These are phyloP conservation scores for Chloromyia formosa DNA, from an alignment of 2,888 invertebrate species.

Conservation along the genomic window DNA sequence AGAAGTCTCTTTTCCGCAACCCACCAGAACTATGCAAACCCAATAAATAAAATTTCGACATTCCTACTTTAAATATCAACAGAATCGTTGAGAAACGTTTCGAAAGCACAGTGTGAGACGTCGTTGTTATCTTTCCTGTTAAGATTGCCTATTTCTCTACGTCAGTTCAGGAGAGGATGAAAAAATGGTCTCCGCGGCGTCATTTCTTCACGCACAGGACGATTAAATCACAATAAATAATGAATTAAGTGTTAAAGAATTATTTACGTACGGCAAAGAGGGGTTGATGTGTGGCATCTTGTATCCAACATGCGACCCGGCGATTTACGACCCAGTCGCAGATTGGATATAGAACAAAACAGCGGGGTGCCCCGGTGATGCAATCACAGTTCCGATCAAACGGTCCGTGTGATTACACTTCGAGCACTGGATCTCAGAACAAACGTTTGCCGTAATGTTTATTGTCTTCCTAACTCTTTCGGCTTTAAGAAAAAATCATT, in stretches of 20 bases:
- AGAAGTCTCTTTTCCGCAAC: constrained; percentile 1
- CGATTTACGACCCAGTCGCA: too few relatives aligned
- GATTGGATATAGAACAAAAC: too few relatives aligned
- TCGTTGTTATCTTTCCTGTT: neutral
- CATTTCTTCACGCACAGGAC: neutral
- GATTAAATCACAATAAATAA: constrained; percentile 12
- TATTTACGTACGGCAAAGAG: too few relatives aligned
- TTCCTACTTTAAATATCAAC: neutral
- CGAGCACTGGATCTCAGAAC: neutral
- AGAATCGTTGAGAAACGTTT: neutral
- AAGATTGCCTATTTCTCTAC: neutral
- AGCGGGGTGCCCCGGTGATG: too few relatives aligned
- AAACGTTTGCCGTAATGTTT: neutral
- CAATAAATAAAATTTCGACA: constrained; percentile 10
- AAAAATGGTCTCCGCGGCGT: constrained; percentile 5
- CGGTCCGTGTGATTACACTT: too few relatives aligned
- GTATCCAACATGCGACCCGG: too few relatives aligned
- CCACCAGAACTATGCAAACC: neutral
- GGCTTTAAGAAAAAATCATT: too few relatives aligned
- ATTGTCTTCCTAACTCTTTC: too few relatives aligned
- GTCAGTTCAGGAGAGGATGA: neutral
- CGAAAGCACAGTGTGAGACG: neutral
- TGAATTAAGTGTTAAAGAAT: neutral
- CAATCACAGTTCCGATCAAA: too few relatives aligned
- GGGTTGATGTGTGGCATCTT: too few relatives aligned